A percentile compares a stretch with the other conserved stretches of the same genome.
Evolutionary conservation across 2,113 vertebrate genomes (phyloP).

Genomic region (Carollia perspicillata): DNA sequence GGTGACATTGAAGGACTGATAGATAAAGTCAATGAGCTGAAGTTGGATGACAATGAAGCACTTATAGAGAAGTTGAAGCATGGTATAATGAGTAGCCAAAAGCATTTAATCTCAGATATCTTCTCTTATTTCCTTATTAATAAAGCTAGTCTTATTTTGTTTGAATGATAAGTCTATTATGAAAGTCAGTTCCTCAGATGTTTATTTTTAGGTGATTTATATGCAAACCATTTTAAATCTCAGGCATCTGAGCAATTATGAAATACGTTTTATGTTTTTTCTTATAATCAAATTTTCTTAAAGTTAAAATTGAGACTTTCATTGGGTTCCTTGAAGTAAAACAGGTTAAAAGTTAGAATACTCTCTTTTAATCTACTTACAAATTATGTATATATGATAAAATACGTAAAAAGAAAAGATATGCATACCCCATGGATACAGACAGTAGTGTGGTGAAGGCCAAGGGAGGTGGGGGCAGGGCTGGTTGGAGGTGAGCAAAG

Average conservation of each 20-base stretch:
- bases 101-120: not conserved
- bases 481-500: no score
- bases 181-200: not conserved
- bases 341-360: slow-evolving; percentile 19
- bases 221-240: slow-evolving; percentile 33
- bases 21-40: slow-evolving; percentile 98
- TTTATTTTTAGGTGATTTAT: slow-evolving; percentile 8
- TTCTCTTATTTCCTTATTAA: not conserved
- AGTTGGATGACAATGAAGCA: slow-evolving; percentile 98
- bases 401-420: not conserved
- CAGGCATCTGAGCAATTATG: not conserved
- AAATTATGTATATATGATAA: not conserved
- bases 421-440: no score
- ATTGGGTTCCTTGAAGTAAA: slow-evolving; percentile 38
- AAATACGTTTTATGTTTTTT: slow-evolving; percentile 34
- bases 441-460: no score
- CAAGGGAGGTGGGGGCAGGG: no score
- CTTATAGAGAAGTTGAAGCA: slow-evolving; percentile 99
- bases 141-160: slow-evolving; percentile 14
- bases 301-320: slow-evolving; percentile 27
- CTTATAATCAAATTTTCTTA: slow-evolving; percentile 25
- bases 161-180: not conserved
- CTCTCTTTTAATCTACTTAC: not conserved
- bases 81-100: slow-evolving; percentile 83
- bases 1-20: slow-evolving; percentile 99